Conservation (phyloP, 2,113 vertebrate species). For the Chitala chitala region DNA sequence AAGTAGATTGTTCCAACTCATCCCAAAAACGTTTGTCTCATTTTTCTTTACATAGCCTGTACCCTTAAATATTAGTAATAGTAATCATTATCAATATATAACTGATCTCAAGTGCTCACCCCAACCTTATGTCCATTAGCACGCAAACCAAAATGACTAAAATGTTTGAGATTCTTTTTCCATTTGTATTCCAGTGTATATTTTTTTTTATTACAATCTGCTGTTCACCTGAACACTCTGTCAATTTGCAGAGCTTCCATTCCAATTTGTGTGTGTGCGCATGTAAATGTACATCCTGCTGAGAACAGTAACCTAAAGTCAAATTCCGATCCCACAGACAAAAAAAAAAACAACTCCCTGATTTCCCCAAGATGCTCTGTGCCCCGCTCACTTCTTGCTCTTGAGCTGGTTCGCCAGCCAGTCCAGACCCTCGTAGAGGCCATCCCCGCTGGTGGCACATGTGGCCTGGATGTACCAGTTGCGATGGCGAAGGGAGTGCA, state of each 20-base stretch:
- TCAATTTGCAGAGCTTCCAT: not conserved
- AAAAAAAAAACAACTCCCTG: not conserved
- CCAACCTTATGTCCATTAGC: not conserved
- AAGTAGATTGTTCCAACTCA: not conserved
- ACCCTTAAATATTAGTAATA: not conserved
- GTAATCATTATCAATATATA: no score
- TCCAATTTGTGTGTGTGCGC: not conserved
- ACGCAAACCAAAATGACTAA: not conserved
- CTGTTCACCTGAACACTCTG: no score
- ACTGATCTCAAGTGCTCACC: not conserved
- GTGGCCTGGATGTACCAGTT: conserved; percentile 99
- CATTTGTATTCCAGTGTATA: no score
- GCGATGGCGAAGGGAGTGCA: conserved; percentile 90
- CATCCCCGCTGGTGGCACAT: conserved; percentile 92
- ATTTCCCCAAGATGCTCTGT: not conserved
- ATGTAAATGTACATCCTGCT: not conserved
- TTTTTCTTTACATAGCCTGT: not conserved
- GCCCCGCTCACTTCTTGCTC: conserved; percentile 83
- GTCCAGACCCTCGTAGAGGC: conserved; percentile 92
- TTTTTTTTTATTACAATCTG: no score
- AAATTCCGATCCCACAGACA: no score
- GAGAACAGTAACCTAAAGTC: no score
- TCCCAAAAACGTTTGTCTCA: not conserved
- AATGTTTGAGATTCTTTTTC: not conserved
- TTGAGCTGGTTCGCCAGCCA: conserved; percentile 98